Evolutionary conservation across 2,888 invertebrate genomes (phyloP).

Genomic region (Cheilosia variabilis): DNA sequence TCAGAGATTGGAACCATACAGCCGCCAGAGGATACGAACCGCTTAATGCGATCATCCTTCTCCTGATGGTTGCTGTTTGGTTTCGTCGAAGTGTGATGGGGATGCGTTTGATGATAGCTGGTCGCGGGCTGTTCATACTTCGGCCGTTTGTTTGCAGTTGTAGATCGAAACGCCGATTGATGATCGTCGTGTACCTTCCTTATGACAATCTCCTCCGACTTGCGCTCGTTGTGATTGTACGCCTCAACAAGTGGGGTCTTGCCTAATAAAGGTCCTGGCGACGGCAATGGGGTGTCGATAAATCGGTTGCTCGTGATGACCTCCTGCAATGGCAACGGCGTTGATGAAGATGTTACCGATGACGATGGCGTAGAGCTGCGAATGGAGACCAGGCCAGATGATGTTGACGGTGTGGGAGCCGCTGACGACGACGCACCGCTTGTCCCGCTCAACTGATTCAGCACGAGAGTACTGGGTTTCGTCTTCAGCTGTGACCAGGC

Average conservation of each 20-base stretch:
- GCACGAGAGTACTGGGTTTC: slow-evolving; percentile 86
- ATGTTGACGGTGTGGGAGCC: slow-evolving; percentile 24
- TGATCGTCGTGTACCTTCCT: slow-evolving; percentile 83
- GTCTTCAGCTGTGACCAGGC: slow-evolving; percentile 83
- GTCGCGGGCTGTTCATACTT: slow-evolving; percentile 59
- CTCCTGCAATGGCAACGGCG: slow-evolving; percentile 45
- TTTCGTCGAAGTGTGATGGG: slow-evolving; percentile 14
- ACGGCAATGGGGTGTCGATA: slow-evolving; percentile 88
- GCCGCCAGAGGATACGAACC: slow-evolving; percentile 82
- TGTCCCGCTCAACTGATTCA: slow-evolving; percentile 81
- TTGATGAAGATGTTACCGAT: slow-evolving; percentile 17
- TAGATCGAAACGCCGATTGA: slow-evolving; percentile 64
- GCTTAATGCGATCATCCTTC: slow-evolving; percentile 83
- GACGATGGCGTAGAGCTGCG: slow-evolving; percentile 36
- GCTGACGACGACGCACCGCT: slow-evolving; percentile 35
- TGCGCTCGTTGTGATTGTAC: slow-evolving; percentile 82
- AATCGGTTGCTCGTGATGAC: slow-evolving; percentile 81
- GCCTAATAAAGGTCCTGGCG: slow-evolving; percentile 92
- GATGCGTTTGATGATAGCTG: slow-evolving; percentile 31
- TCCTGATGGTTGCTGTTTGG: slow-evolving; percentile 84
- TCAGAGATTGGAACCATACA: slow-evolving; percentile 87
- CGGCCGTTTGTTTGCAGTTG: slow-evolving; percentile 42
- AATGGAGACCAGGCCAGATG: slow-evolving; percentile 40
- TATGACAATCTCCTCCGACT: slow-evolving; percentile 81
- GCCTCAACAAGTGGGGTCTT: slow-evolving; percentile 92